Percentiles rank a stretch among this genome's conserved stretches.
Conservation (phyloP, 2,113 vertebrate species). For the Fregata magnificens region DNA sequence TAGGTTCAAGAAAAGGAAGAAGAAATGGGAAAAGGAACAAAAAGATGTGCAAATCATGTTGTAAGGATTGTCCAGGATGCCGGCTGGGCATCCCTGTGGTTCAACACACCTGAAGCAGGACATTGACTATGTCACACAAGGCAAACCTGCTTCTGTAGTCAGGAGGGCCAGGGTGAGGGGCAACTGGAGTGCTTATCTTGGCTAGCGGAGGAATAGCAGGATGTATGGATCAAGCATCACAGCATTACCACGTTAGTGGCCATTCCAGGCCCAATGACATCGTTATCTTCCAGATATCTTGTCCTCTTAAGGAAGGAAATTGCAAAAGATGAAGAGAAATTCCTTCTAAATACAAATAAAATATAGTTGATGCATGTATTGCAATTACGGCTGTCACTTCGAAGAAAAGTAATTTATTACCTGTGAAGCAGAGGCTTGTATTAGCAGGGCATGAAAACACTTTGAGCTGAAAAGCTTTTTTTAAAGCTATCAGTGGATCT, state of each 20-base stretch:
- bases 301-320: neutral
- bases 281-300: neutral
- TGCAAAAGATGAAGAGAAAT: neutral
- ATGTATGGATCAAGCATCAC: neutral
- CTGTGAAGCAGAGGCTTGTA: neutral
- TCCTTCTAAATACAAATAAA: neutral
- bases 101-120: neutral
- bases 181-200: neutral
- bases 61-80: neutral
- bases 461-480: neutral
- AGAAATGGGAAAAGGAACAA: neutral
- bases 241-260: neutral
- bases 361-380: fast-evolving
- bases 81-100: neutral
- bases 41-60: neutral
- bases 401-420: neutral
- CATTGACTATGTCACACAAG: neutral
- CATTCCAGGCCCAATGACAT: neutral
- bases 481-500: neutral
- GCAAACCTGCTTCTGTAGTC: neutral
- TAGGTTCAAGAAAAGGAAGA: neutral
- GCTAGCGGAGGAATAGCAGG: neutral
- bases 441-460: neutral
- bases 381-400: neutral
- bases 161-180: neutral